Conservation (phyloP, 1,140 invertebrate species). For the Drosophila ficusphila region DNA sequence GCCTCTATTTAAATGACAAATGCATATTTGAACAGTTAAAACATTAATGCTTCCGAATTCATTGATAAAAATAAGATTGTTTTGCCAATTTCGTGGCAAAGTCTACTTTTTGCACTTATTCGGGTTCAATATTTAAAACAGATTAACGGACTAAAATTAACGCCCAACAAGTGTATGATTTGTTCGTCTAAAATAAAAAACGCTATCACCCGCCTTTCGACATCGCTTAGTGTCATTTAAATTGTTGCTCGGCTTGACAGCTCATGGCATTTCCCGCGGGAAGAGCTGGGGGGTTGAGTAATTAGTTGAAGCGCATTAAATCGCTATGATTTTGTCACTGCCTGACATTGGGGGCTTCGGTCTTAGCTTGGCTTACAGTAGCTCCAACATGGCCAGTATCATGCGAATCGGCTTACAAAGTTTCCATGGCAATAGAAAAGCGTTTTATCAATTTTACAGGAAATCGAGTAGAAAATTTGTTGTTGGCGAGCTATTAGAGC, state of each 20-base stretch:
- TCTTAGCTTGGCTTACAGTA: constrained; percentile 4
- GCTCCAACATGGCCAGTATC: neutral
- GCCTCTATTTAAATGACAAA: too few relatives aligned
- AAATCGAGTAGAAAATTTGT: constrained; percentile 21
- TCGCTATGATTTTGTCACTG: constrained; percentile 59
- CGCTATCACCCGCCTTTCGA: constrained; percentile 13
- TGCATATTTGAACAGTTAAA: too few relatives aligned
- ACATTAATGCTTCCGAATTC: too few relatives aligned
- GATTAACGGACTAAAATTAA: neutral
- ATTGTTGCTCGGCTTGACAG: constrained; percentile 21
- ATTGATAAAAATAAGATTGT: too few relatives aligned
- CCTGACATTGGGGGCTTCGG: constrained; percentile 34
- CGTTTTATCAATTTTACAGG: constrained; percentile 41
- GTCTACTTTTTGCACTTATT: too few relatives aligned
- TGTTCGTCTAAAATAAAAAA: neutral
- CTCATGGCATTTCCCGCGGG: constrained; percentile 23
- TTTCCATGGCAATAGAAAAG: constrained; percentile 33
- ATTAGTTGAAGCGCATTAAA: constrained; percentile 62
- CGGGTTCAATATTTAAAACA: too few relatives aligned
- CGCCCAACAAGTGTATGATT: neutral
- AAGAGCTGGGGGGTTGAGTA: constrained; percentile 23
- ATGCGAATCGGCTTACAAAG: constrained; percentile 44
- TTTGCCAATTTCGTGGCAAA: too few relatives aligned
- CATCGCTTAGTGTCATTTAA: constrained; percentile 29
- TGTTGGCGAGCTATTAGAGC: neutral